Evolutionary conservation across 2,888 invertebrate genomes (phyloP).

Genomic region (Diplolepis rosae): DNA sequence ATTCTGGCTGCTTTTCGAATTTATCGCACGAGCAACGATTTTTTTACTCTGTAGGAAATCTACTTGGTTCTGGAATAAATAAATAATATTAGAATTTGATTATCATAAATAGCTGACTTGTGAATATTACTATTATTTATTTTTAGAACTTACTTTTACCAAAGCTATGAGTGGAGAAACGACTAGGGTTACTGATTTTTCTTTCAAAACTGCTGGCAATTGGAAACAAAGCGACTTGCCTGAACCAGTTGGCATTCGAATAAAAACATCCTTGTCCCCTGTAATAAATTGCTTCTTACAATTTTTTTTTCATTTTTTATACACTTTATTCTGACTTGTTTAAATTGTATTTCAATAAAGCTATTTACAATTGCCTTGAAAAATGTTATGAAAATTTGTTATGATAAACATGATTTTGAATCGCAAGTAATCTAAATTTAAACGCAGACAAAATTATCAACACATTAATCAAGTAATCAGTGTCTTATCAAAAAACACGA

Average conservation of each 20-base stretch:
- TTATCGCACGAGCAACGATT: conserved; percentile 90
- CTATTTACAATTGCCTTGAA: neutral
- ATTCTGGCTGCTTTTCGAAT: conserved; percentile 89
- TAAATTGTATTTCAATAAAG: neutral
- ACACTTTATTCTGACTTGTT: no score
- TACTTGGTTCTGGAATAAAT: conserved; percentile 86
- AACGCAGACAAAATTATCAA: no score
- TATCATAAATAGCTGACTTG: neutral
- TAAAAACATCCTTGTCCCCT: conserved; percentile 93
- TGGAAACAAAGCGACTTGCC: conserved; percentile 99
- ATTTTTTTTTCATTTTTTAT: neutral
- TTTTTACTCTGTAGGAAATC: conserved; percentile 86
- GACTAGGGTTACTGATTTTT: conserved; percentile 90
- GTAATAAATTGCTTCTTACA: no score
- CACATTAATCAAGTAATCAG: no score
- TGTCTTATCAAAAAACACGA: no score
- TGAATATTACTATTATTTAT: conserved; percentile 34
- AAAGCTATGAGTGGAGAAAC: conserved; percentile 97
- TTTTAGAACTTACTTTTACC: conserved; percentile 84
- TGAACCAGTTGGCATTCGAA: conserved; percentile 98
- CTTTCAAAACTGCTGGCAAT: conserved; percentile 90
- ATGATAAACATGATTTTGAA: no score
- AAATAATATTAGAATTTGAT: neutral
- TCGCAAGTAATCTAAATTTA: no score
- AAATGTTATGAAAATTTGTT: no score